Base-by-base conservation (phyloP, 2,797 vertebrate species). In the Champsocephalus esox region DNA sequence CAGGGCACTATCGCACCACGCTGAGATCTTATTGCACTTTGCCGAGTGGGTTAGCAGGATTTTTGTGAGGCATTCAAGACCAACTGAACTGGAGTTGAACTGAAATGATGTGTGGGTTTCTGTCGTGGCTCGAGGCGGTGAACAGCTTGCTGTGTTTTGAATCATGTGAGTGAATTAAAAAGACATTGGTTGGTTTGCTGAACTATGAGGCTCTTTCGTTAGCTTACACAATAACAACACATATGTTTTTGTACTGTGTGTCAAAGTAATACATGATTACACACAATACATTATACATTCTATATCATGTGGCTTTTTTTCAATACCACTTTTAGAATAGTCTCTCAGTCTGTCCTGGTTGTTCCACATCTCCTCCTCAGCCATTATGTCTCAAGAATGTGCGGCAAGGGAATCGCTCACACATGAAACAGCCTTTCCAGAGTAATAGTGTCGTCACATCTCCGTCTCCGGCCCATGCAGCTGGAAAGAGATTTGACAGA, bases 361-460 rank as follows among this genome's bases (percentile, higher is more conserved):
- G 65, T 70, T 66, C 28, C 64, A 57, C 34, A 60, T 54, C 67
- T 67, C 58, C 54, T 73, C 56, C 54, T 71, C 56, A 51, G 58
- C 43, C 60, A 73, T 87, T 61, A 70, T 38, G 74, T 66, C 52
- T 80, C 66, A 46, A 67, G 79, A 79, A 89, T 75, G 62, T 66
- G 80, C 75, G 79, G 73, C 82, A 86, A 84, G 75, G 8, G 59
- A 82, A 73, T 73, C 76, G 54, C 74, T 87, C 75, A 55, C 54
- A 84, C 77, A 80, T 79, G 85, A 88, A 88, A 86, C 87, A 63
- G 60, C 61, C 63, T 82, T 87, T 72, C 64, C 48, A 79, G 79
- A 73, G 60, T 71, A 79, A 81, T 88, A 5, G 51, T 77, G 68
- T 32, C 60, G 66, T 75, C 71, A 72, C 75, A 66, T 83, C 69